Conservation (phyloP, 2,888 invertebrate species). For the Camptogramma bilineatum region DNA sequence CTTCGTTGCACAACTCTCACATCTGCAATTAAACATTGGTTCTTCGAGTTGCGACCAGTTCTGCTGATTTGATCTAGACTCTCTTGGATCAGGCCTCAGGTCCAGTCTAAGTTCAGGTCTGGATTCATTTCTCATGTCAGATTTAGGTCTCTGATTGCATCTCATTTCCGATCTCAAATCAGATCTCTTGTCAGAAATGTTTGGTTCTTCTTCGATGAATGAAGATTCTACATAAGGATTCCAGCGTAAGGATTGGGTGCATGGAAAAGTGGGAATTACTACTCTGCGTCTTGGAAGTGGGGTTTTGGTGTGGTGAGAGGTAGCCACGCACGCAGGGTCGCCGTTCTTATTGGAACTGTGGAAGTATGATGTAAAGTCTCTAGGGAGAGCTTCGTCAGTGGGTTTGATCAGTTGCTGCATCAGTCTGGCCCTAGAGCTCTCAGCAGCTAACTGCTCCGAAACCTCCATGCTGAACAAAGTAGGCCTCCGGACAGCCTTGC, state of each 20-base stretch:
- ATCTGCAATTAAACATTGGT: constrained; percentile 49
- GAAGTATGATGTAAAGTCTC: constrained; percentile 57
- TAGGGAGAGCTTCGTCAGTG: constrained; percentile 31
- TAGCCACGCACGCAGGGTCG: constrained; percentile 49
- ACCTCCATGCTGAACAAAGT: constrained; percentile 49
- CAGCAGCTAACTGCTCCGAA: constrained; percentile 45
- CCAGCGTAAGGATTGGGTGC: constrained; percentile 53
- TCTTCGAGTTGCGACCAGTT: constrained; percentile 10
- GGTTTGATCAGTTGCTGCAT: constrained; percentile 42
- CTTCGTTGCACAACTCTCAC: constrained; percentile 48
- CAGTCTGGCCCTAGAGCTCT: constrained; percentile 51
- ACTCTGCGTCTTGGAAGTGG: constrained; percentile 8
- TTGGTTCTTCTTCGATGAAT: constrained; percentile 38
- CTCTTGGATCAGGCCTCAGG: not conserved
- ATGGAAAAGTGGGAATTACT: constrained; percentile 49
- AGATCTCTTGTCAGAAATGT: not conserved
- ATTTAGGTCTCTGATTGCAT: not conserved
- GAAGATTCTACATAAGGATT: constrained; percentile 49
- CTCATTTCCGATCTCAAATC: not conserved
- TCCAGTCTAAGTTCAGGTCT: constrained; percentile 2
- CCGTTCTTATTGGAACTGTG: constrained; percentile 41
- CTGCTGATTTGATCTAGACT: not conserved
- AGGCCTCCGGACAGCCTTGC: constrained; percentile 33
- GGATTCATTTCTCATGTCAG: not conserved
- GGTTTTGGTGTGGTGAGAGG: constrained; percentile 48